Base-by-base conservation (phyloP, 2,113 vertebrate genomes). In the Thoracochromis brauschi region DNA sequence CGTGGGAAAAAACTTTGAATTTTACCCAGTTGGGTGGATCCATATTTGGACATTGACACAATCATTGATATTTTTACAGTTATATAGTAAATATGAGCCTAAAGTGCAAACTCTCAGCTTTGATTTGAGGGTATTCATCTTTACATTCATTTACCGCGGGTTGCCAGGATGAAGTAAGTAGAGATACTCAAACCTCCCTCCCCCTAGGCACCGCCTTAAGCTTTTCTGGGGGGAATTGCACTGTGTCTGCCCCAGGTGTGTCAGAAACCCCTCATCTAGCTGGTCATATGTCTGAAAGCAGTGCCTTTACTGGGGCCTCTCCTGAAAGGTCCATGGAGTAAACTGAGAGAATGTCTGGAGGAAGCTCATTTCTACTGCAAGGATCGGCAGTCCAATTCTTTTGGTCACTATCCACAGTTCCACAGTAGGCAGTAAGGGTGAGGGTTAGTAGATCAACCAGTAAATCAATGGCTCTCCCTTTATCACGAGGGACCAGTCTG, bases 81-180 rank as follows among this genome's bases (percentile, higher is more conserved):
- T 49, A 49, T 49, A 19, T 31, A 19, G 26, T 49, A 19, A 75
- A 49, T 73, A 45, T 49, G 40, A 17, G 14, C 24, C 42, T 75
- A 3, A 75, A 75, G 71, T 49, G 7, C 42, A 49, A 49, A 31
- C 71, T 75, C 71, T 78, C 71, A 78, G 71, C 42, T 78, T 78
- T 78, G 71, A 78, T 49, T 75, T 75, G 42, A 75, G 24, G 71
- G 14, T 73, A 0, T 63, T 68, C 65, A 71, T 12, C 71, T 29
- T 12, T 12, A 7, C 71, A 29, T 19, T 26, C 1, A 17, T 29
- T 75, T 9, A 19, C 42, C 3, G 2, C 6, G 2, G 0, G 42
- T 1, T 19, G 24, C 24, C 40, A 17, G 35, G 21, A 47, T 47
- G 68, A 47, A 45, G 24, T 5, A 73, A 73, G 40, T 17, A 49